Percentiles rank a stretch among this genome's conserved stretches.
These are phyloP conservation scores for Gymnosoma rotundatum DNA, from an alignment of 2,888 invertebrate genomes.

Conservation along the genomic window DNA sequence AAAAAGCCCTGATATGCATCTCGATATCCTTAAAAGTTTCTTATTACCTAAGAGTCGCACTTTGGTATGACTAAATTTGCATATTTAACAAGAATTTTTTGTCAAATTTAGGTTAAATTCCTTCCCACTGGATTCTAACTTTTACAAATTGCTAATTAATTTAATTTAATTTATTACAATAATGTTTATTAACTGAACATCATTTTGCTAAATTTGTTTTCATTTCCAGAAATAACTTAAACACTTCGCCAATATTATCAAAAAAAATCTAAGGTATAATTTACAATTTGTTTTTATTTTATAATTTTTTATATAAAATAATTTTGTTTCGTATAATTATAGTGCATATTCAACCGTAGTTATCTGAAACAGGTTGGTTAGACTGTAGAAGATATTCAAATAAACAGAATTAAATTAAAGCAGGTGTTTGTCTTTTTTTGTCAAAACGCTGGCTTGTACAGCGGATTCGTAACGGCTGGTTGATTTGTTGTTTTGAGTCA, in stretches of 20 bases:
- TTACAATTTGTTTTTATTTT: not conserved
- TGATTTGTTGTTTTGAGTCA: slow-evolving; percentile 29
- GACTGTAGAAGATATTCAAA: slow-evolving; percentile 10
- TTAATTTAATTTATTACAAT: too few relatives aligned
- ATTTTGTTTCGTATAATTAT: slow-evolving; percentile 52
- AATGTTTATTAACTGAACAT: too few relatives aligned
- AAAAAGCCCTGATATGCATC: too few relatives aligned
- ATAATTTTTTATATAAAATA: slow-evolving; percentile 6
- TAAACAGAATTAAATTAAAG: slow-evolving; percentile 12
- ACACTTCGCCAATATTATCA: slow-evolving; percentile 1
- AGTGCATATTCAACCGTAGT: not conserved
- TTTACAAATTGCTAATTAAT: slow-evolving; percentile 70
- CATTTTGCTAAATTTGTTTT: not conserved
- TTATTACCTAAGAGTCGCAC: too few relatives aligned
- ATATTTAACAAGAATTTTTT: too few relatives aligned
- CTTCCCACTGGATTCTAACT: not conserved
- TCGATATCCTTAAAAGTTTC: too few relatives aligned
- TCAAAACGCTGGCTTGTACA: not conserved
- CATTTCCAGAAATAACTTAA: slow-evolving; percentile 2
- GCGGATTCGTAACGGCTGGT: slow-evolving; percentile 10
- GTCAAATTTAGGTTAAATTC: too few relatives aligned
- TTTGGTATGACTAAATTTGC: too few relatives aligned
- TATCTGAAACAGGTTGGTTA: slow-evolving; percentile 50
- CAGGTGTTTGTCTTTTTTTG: slow-evolving; percentile 42
- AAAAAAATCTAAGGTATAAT: slow-evolving; percentile 39